Evolutionary conservation across 2,797 vertebrate species (phyloP).

Genomic region (Leontopithecus rosalia): DNA sequence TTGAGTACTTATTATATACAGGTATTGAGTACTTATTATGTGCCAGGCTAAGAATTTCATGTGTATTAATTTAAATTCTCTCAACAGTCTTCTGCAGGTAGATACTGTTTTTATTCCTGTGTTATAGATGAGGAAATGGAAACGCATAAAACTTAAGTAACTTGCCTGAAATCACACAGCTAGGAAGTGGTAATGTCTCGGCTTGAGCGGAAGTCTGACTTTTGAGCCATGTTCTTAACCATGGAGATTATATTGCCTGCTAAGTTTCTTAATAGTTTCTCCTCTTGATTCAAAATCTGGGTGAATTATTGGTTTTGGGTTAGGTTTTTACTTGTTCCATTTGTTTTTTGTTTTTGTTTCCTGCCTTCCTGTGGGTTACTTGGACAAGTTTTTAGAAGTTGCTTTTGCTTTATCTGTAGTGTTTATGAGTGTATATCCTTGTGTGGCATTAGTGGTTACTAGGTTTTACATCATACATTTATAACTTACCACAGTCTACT

Average conservation of each 20-base stretch:
- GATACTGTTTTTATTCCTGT: not conserved
- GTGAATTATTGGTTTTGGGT: not conserved
- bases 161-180: not conserved
- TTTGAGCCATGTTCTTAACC: not conserved
- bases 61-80: not conserved
- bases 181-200: not conserved
- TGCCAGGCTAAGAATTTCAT: not conserved
- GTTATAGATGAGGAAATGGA: not conserved
- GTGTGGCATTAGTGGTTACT: not conserved
- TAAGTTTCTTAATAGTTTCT: not conserved
- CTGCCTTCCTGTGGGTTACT: not conserved
- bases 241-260: not conserved
- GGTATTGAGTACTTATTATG: not conserved
- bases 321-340: not conserved
- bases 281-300: constrained; percentile 1
- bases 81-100: not conserved
- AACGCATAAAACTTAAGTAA: not conserved
- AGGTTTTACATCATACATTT: not conserved
- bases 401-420: not conserved
- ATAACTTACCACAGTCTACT: not conserved
- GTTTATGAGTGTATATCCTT: not conserved
- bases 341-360: not conserved
- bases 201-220: not conserved
- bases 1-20: not conserved
- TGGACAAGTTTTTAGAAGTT: constrained; percentile 25